Base-by-base conservation (phyloP, 1,140 invertebrate genomes). In the Papilio aristodemus region DNA sequence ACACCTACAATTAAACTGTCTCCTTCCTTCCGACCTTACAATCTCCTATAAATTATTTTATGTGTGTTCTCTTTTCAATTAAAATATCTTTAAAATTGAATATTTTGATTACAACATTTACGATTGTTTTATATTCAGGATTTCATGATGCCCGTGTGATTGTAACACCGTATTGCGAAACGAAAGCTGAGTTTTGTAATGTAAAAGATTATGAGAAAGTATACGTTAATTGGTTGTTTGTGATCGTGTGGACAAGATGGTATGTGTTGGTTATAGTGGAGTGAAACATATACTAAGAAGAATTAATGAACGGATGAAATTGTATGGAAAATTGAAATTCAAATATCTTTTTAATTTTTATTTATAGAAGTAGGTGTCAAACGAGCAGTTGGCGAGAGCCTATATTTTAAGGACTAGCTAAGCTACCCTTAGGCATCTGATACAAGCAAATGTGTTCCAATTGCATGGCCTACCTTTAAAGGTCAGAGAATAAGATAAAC, bases 11-110 rank as follows among this genome's bases (percentile, higher is more conserved):
- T 80, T 74, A 70, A 78, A 73, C 73, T 80, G 71, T 73, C 68
- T 72, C 60, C 63, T 81, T 83, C 76, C 81, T 83, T 82, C 76
- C 83, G 77, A 79, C 76, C 71, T 79, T 79, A 79, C 27, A 3
- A 32, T 32, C 27, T 32, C 27, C 66, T 67, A 67, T 70, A 70
- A 64, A 67, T 39, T 67, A 27, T 74, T 57, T 72, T 78, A 58
- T 76, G 80, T 83, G 77, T 54, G 11, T 19, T 13, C 17, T 22
- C 9, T 54, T 54, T 50, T 54, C 11, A 54, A 54, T 54, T 54
- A 54, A 22, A 19, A 46, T 54, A 22, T 11, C 19, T 54, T 54
- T 54, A 22, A 54, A 25, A 54, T 19, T 13, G 46, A 13, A 54
- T 22, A 54, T 25, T 17, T 54, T 2, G 19, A 54, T 54, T 54